Conservation (phyloP, 2,797 vertebrate species). For the Chloroceryle inda region DNA sequence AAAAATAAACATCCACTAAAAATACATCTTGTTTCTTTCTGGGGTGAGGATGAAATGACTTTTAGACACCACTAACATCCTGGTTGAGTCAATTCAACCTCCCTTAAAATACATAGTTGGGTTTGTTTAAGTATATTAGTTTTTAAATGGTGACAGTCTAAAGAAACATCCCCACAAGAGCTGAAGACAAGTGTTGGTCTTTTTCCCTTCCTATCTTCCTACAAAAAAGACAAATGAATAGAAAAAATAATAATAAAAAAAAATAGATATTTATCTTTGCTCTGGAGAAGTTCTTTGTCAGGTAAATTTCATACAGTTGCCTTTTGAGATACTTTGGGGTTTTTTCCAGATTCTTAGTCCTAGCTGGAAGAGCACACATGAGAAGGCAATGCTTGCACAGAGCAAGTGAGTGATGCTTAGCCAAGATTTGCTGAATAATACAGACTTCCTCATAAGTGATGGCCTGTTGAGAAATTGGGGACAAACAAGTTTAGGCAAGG, state of each 20-base stretch:
- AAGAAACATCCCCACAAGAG: not conserved
- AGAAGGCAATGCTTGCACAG: not conserved
- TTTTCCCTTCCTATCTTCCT: not conserved
- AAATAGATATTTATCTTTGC: not conserved
- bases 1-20: constrained; percentile 41
- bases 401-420: not conserved
- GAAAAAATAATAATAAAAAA: not conserved
- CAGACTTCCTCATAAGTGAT: not conserved
- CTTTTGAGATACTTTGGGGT: not conserved
- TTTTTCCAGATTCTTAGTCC: not conserved
- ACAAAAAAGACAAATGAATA: not conserved
- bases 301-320: not conserved
- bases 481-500: not conserved
- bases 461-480: not conserved
- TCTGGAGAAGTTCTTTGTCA: not conserved
- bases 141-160: not conserved
- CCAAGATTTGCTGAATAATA: not conserved
- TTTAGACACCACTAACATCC: constrained; percentile 30
- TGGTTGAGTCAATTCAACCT: constrained; percentile 22
- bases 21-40: not conserved
- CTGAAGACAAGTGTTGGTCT: accelerated
- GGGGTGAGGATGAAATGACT: not conserved
- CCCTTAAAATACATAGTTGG: constrained; percentile 11
- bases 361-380: not conserved
- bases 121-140: not conserved